Conservation (phyloP, 2,113 vertebrate genomes). For the Poeciliopsis prolifica region DNA sequence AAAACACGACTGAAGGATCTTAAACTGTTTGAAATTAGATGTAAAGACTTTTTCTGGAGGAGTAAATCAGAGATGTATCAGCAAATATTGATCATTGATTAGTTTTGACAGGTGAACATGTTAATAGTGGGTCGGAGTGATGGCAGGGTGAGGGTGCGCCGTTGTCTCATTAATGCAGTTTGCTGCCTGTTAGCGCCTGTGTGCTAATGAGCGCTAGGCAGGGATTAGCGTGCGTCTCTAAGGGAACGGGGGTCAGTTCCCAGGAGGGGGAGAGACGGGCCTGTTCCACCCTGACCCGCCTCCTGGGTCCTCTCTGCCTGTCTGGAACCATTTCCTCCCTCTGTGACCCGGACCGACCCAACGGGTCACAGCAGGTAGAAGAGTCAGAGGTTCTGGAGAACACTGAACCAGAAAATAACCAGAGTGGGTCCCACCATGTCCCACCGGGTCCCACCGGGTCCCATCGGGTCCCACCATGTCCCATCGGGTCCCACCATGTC, state of each 20-base stretch:
- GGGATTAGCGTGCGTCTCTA: slow-evolving; percentile 70
- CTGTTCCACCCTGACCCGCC: slow-evolving; percentile 68
- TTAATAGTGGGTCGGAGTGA: slow-evolving; percentile 11
- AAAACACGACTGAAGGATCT: neutral
- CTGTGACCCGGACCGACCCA: slow-evolving; percentile 54
- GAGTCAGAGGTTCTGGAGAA: slow-evolving; percentile 44
- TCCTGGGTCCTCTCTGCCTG: slow-evolving; percentile 64
- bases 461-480: too few species aligned
- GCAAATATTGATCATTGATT: neutral
- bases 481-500: too few species aligned
- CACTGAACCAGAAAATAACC: too few species aligned
- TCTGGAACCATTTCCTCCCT: slow-evolving; percentile 70
- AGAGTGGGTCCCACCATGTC: neutral
- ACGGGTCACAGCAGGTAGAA: slow-evolving; percentile 53
- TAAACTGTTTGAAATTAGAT: neutral
- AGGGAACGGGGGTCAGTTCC: slow-evolving; percentile 70
- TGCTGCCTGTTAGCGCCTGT: slow-evolving; percentile 10
- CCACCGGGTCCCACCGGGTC: too few species aligned
- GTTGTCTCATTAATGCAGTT: slow-evolving; percentile 23
- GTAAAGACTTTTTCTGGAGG: neutral
- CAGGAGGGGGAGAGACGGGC: slow-evolving; percentile 63
- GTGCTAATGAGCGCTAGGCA: slow-evolving; percentile 64
- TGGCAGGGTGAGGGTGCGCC: slow-evolving; percentile 3
- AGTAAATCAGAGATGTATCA: neutral
- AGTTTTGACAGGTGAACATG: neutral